Evolutionary conservation across 2,113 vertebrate genomes (phyloP), one percentile per base, ranked within the genome.

Genomic region (Pterocles orientalis): DNA sequence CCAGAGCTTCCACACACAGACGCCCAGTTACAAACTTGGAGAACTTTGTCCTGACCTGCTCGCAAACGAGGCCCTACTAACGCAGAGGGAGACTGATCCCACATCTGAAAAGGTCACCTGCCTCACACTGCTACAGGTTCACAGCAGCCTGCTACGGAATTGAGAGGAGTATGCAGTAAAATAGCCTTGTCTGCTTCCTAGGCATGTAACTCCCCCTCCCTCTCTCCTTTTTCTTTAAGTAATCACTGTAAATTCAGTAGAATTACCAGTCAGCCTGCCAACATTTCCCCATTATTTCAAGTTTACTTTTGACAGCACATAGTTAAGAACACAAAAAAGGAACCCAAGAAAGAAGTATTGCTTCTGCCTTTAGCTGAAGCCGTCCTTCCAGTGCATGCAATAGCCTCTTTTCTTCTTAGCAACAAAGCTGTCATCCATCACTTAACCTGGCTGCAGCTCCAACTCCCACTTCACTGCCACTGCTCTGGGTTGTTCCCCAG

Each of bases 11-110:
- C 69, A 47, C 1, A 3, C 17, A 4, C 4, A 20, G 80, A 68
- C 79, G 66, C 11, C 61, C 57, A 53, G 47, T 23, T 51, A 45
- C 3, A 18, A 72, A 90, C 48, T 8, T 16, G 19, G 31, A 87
- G 70, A 65, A n/a, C 48, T 65, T 6, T 56, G 39, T 56, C 58
- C 26, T 70, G 73, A 71, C 45, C 73, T 19, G 51, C 45, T 14
- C 64, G 41, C 45, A 87, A 77, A 78, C 2, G 6, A 81, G 48
- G 54, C 60, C 45, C 1, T 3, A 70, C 20, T 36, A 64, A 65
- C 1, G 0, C 4, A 20, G 48, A 64, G 18, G 5, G 53, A 65
- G 31, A 47, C n/a, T 2, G 2, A 2, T 53, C n/a, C 2, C 45
- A 31, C 64, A 45, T 7, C 19, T 39, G 33, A 43, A 70, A 57